Conservation (phyloP, 2,888 invertebrate genomes). For the Tanytarsus gracilentus region DNA sequence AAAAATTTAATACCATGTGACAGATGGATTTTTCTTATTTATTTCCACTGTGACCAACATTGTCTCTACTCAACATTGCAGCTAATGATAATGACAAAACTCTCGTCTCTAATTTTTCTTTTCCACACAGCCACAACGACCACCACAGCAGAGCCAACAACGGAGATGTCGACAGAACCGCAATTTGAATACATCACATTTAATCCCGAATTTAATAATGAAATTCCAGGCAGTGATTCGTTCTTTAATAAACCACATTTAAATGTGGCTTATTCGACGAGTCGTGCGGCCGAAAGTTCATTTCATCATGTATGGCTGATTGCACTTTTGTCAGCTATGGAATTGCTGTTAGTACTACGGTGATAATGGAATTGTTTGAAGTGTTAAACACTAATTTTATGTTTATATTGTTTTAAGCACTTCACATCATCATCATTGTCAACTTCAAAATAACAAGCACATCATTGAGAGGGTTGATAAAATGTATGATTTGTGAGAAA, state of each 20-base stretch:
- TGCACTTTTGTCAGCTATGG: slow-evolving; percentile 9
- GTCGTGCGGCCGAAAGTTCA: slow-evolving; percentile 13
- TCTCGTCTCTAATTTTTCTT: neutral
- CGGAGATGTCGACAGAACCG: slow-evolving; percentile 9
- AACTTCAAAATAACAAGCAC: neutral
- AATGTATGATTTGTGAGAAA: neutral
- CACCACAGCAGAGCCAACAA: neutral
- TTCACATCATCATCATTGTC: neutral
- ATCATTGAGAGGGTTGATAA: neutral
- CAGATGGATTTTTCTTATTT: too few species aligned
- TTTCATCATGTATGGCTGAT: neutral
- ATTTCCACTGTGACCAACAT: neutral
- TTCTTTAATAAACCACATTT: slow-evolving; percentile 26
- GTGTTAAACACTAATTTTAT: neutral
- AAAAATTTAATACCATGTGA: too few species aligned
- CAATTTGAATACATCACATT: slow-evolving; percentile 25
- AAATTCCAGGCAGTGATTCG: slow-evolving; percentile 20
- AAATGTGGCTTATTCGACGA: slow-evolving; percentile 29
- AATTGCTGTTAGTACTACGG: slow-evolving; percentile 17
- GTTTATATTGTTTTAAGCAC: neutral
- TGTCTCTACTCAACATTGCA: neutral
- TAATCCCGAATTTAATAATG: slow-evolving; percentile 15
- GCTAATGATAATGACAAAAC: too few species aligned
- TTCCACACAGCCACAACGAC: slow-evolving; percentile 7
- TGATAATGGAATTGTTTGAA: slow-evolving; percentile 14